Evolutionary conservation across 2,113 vertebrate species (phyloP), one percentile per base, ranked within the genome.

Genomic region (Proteles cristata): DNA sequence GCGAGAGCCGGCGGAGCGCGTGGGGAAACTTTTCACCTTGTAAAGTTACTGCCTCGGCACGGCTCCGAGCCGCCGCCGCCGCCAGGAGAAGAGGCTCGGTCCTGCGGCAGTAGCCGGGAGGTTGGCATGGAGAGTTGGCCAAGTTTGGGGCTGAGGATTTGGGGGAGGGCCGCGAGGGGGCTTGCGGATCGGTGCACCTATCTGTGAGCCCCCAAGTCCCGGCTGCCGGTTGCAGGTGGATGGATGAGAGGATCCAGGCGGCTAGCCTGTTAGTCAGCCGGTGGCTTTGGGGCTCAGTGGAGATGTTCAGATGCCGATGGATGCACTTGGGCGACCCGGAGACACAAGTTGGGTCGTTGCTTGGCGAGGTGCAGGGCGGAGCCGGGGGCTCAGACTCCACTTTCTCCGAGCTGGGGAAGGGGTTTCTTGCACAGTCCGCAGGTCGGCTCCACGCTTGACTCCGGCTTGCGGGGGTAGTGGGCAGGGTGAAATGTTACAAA

Each of bases 11-110:
- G 88, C 61, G 39, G 73, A 58, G 93, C 28, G 74, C 92, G 74
- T 48, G 76, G 96, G 95, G 95, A 98, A 99, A 99, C 98, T 99
- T 99, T 98, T 86, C 97, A 95, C 96, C 98, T 97, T 87, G 96
- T 80, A 76, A 98, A 98, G 97, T 98, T 98, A 87, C 90, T 33
- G 45, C 39, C 73, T 65, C 45, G 33, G 93, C n/a, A 26, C 66
- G 45, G 33, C 82, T 39, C 1, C 12, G 28, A 63, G 90, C 90
- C 21, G 25, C 68, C 11, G 63, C 33, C 4, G 80, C 83, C 28
- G 76, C 71, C 14, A 5, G 45, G 5, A 94, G 26, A 19, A 55
- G 61, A 19, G 68, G 11, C 28, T 88, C 7, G 68, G 55, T 14
- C 48, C 68, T 66, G 73, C 50, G 25, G 65, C 39, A 28, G 74